These are phyloP conservation scores for Drosophila navojoa DNA, from an alignment of 1,140 invertebrate genomes.

Conservation along the genomic window DNA sequence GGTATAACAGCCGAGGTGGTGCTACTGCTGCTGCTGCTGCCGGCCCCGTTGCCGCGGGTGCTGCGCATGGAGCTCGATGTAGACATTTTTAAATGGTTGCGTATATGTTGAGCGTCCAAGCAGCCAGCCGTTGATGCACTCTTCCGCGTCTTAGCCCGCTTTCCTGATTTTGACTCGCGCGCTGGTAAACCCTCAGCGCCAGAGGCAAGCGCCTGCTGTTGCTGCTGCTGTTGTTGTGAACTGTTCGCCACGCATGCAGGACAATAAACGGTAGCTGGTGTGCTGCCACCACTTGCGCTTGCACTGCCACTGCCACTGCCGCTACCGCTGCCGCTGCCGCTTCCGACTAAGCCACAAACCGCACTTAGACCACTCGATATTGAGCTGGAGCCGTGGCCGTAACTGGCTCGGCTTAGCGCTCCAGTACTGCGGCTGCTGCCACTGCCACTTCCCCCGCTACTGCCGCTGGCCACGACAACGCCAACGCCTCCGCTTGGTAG, in stretches of 20 bases:
- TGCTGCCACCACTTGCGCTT: constrained; percentile 54
- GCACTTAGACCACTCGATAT: constrained; percentile 64
- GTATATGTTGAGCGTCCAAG: constrained; percentile 67
- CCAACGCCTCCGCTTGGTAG: constrained; percentile 61
- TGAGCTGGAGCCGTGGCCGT: constrained; percentile 60
- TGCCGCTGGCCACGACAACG: constrained; percentile 49
- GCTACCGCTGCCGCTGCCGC: constrained; percentile 27
- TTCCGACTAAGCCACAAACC: constrained; percentile 48
- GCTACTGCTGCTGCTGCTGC: constrained; percentile 40
- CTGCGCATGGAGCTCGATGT: constrained; percentile 75
- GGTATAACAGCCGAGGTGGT: constrained; percentile 20
- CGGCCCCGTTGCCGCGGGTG: constrained; percentile 29
- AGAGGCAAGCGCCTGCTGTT: constrained; percentile 18
- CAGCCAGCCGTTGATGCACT: constrained; percentile 69
- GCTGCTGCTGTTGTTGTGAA: constrained; percentile 40
- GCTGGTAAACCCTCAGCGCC: constrained; percentile 35
- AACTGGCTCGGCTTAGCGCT: constrained; percentile 46
- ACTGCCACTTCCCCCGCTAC: constrained; percentile 44
- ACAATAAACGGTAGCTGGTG: constrained; percentile 64
- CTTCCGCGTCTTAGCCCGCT: constrained; percentile 60
- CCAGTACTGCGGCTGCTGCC: constrained; percentile 16
- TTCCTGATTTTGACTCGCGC: constrained; percentile 57
- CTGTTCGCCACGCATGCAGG: constrained; percentile 62
- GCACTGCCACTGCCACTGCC: constrained; percentile 25
- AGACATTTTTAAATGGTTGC: constrained; percentile 74